A percentile compares a stretch with the other conserved stretches of the same genome.
Evolutionary conservation across 2,113 vertebrate species (phyloP).

Genomic region (Petroica traversi): DNA sequence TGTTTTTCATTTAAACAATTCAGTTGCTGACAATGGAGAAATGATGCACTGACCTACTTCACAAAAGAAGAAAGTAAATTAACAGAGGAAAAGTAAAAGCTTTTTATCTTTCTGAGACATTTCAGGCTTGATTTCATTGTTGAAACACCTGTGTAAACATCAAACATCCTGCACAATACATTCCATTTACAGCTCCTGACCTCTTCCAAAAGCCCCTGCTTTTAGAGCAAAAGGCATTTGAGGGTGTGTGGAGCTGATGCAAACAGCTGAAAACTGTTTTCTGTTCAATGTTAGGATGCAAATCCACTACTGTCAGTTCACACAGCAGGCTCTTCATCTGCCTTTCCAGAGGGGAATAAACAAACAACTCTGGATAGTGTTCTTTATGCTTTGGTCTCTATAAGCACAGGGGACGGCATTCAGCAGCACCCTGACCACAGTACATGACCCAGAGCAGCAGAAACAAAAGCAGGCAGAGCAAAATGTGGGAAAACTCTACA

Average conservation of each 20-base stretch:
- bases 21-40: background rate
- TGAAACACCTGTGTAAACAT: background rate
- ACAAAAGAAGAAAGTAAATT: background rate
- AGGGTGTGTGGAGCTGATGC: background rate
- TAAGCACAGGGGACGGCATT: fast-evolving
- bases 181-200: background rate
- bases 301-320: background rate
- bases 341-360: background rate
- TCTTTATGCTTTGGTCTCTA: background rate
- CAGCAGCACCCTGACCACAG: background rate
- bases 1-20: background rate
- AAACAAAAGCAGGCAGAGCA: background rate
- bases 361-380: background rate
- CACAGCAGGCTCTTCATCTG: background rate
- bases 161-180: background rate
- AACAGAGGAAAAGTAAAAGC: background rate
- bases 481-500: fast-evolving
- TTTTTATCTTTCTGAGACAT: background rate
- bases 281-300: background rate
- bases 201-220: background rate
- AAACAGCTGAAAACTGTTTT: background rate
- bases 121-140: background rate
- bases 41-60: background rate
- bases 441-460: background rate
- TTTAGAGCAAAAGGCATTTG: background rate